Percentiles rank a stretch among this genome's conserved stretches.
phyloP scores from a whole-genome alignment of 2,113 vertebrate genomes.

The Anoura caudifer region DNA sequence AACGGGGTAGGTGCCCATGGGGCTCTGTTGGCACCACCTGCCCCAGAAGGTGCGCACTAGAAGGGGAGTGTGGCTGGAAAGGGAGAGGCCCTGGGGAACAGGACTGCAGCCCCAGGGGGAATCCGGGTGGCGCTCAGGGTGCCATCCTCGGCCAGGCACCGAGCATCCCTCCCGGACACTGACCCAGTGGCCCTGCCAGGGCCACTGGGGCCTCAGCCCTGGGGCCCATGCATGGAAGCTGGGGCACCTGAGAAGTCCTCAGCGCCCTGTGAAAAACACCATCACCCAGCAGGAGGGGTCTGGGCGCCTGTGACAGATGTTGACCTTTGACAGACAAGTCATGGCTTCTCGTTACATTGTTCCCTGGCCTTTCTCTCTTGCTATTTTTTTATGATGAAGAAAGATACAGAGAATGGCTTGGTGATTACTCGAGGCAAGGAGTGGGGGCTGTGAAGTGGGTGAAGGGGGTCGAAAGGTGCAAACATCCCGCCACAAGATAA shows the following conservation, averaged over 20 bases:
- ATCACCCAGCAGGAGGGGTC: not conserved
- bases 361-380: not conserved
- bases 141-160: not conserved
- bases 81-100: not conserved
- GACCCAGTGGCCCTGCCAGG: not conserved
- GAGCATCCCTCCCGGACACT: fast-evolving
- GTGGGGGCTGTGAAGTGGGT: not conserved
- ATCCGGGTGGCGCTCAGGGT: fast-evolving
- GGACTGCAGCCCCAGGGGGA: fast-evolving
- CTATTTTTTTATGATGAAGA: not conserved
- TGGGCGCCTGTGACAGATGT: not conserved
- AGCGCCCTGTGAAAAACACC: not conserved
- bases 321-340: not conserved
- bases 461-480: not conserved
- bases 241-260: not conserved
- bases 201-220: not conserved
- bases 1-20: conserved; percentile 88
- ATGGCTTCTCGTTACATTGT: not conserved
- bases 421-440: not conserved
- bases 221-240: not conserved
- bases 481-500: not conserved
- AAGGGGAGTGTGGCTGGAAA: not conserved
- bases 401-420: not conserved
- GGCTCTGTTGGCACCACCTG: fast-evolving
- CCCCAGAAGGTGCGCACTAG: not conserved